Conservation (phyloP, 1,140 invertebrate genomes). For the Dendrolimus punctatus region DNA sequence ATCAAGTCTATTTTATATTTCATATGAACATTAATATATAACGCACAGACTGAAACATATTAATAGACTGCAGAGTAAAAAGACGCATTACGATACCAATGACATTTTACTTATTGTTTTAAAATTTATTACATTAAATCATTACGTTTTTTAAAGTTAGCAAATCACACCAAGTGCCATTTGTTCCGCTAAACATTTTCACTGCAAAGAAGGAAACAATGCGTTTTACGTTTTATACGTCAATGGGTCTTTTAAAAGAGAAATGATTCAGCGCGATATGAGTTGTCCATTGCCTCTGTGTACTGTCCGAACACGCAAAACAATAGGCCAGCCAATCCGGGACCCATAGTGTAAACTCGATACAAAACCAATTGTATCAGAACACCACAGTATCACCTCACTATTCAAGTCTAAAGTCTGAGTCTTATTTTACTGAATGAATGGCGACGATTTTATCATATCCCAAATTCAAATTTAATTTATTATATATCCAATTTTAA, state of each 20-base stretch:
- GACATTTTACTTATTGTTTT: too few relatives aligned
- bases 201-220: conserved; percentile 49
- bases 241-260: conserved; percentile 40
- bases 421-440: too few relatives aligned
- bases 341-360: conserved; percentile 13
- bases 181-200: conserved; percentile 49
- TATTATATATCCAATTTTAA: too few relatives aligned
- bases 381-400: not conserved
- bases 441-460: too few relatives aligned
- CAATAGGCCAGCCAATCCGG: conserved; percentile 29
- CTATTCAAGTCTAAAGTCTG: too few relatives aligned
- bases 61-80: too few relatives aligned
- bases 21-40: too few relatives aligned
- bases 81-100: too few relatives aligned
- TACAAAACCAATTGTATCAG: conserved; percentile 15
- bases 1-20: too few relatives aligned
- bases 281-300: conserved; percentile 20
- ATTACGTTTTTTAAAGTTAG: conserved; percentile 18
- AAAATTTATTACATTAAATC: too few relatives aligned
- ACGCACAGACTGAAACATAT: too few relatives aligned
- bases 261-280: conserved; percentile 42
- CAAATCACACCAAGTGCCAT: conserved; percentile 30
- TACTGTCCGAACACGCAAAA: conserved; percentile 23
- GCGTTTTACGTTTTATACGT: conserved; percentile 49
- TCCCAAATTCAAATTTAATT: too few relatives aligned